Percentiles rank a stretch among this genome's conserved stretches.
Conservation (phyloP, 2,888 invertebrate species). For the Meteorus cinctellus region DNA sequence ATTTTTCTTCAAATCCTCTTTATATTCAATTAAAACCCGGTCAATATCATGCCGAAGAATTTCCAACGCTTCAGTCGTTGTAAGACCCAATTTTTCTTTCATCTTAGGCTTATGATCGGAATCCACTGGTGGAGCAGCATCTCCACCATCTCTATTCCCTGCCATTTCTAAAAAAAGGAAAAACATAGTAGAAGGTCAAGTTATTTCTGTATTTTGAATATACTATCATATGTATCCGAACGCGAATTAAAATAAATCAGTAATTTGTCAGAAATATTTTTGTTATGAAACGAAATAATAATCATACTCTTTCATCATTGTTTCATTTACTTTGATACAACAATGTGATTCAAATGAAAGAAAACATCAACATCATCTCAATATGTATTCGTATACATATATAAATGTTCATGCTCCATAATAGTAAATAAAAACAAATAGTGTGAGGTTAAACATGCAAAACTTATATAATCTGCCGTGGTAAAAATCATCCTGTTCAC, state of each 20-base stretch:
- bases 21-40: conserved; percentile 78
- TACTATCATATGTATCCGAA: not conserved
- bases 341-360: not conserved
- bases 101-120: conserved; percentile 52
- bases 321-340: not conserved
- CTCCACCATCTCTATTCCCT: conserved; percentile 52
- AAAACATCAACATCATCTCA: not conserved
- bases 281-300: conserved; percentile 11
- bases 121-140: conserved; percentile 48
- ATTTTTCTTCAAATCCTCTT: conserved; percentile 77
- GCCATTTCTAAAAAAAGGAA: conserved; percentile 58
- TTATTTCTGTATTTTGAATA: conserved; percentile 27
- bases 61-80: conserved; percentile 81
- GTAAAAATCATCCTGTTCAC: conserved; percentile 10
- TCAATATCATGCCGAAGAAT: conserved; percentile 83
- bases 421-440: conserved; percentile 28
- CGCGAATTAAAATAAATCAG: conserved; percentile 3
- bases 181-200: conserved; percentile 23
- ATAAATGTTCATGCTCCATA: not conserved
- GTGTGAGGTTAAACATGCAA: conserved; percentile 35
- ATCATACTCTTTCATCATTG: not conserved
- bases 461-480: conserved; percentile 49
- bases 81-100: conserved; percentile 75
- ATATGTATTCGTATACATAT: not conserved
- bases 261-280: not conserved